Conservation (phyloP, 2,797 vertebrate genomes). For the Schizothorax lantsangensis region DNA sequence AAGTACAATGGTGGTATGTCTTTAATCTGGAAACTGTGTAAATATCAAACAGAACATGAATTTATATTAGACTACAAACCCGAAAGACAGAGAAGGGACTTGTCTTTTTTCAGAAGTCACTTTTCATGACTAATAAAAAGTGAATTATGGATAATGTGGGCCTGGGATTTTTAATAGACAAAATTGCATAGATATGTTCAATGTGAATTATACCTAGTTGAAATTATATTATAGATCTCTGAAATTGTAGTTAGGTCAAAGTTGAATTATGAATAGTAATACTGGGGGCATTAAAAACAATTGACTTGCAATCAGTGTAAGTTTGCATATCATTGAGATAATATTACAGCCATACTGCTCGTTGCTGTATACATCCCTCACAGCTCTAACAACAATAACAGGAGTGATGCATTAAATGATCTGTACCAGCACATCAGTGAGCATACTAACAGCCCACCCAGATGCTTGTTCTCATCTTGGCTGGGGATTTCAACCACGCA, state of each 20-base stretch:
- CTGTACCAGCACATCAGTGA: no score
- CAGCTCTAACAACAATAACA: no score
- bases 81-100: background rate
- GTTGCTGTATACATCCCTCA: no score
- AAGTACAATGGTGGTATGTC: background rate
- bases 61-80: background rate
- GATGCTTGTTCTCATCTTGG: no score
- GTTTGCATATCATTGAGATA: no score
- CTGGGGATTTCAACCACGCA: no score
- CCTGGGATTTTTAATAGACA: background rate
- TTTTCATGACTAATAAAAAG: background rate
- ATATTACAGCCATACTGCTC: no score
- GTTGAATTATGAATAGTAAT: background rate
- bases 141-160: background rate
- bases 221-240: background rate
- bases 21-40: background rate
- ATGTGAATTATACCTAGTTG: background rate
- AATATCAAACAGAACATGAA: constrained; percentile 1
- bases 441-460: no score
- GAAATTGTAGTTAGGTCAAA: background rate
- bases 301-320: background rate
- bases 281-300: no score
- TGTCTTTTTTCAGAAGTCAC: background rate
- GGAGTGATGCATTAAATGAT: no score
- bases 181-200: background rate